A percentile compares a stretch with the other conserved stretches of the same genome.
Conservation (phyloP, 2,888 invertebrate species). For the Baronia brevicornis region DNA sequence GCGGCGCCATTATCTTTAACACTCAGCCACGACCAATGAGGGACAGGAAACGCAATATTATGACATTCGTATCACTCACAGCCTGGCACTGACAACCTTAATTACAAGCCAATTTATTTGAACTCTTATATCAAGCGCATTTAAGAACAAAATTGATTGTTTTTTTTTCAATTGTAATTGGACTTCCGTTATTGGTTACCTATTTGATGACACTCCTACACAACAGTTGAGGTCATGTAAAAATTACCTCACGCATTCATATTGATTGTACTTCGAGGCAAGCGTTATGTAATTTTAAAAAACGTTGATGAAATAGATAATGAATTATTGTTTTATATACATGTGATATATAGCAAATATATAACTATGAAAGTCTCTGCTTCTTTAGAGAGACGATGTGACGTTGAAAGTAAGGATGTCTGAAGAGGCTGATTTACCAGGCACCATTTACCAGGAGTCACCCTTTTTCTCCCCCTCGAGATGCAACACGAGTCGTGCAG, state of each 20-base stretch:
- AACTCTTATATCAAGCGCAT: neutral
- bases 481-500: too few species aligned
- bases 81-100: slow-evolving; percentile 34
- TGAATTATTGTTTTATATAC: too few species aligned
- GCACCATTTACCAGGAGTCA: too few species aligned
- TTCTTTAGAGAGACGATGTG: too few species aligned
- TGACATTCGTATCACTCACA: slow-evolving; percentile 58
- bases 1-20: slow-evolving; percentile 27
- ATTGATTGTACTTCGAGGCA: too few species aligned
- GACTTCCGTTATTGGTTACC: slow-evolving; percentile 45
- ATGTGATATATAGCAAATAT: too few species aligned
- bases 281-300: neutral
- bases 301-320: too few species aligned
- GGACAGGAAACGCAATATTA: slow-evolving; percentile 55
- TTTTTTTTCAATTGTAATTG: slow-evolving; percentile 16
- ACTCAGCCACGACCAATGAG: slow-evolving; percentile 44
- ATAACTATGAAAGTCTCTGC: neutral
- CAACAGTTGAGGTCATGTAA: too few species aligned
- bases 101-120: slow-evolving; percentile 21
- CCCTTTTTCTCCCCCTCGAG: too few species aligned
- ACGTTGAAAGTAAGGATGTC: too few species aligned
- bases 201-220: slow-evolving; percentile 7
- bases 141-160: slow-evolving; percentile 21
- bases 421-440: too few species aligned
- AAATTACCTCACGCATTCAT: too few species aligned